These are phyloP conservation scores for Fregata magnificens DNA, from an alignment of 2,113 vertebrate species.

Conservation along the genomic window DNA sequence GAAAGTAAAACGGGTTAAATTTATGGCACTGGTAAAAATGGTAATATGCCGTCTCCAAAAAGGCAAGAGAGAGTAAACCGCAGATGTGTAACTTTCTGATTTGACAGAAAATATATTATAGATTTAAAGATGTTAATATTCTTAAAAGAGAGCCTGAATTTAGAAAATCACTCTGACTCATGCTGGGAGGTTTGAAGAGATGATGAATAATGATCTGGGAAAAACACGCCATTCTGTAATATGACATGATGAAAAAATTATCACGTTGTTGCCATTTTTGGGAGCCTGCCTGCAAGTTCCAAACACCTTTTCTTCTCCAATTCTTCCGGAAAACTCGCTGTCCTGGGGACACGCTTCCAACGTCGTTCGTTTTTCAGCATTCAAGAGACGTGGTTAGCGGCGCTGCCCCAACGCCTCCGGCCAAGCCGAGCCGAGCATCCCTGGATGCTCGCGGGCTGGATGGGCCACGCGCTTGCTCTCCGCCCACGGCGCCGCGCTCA, in stretches of 20 bases:
- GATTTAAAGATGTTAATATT: not conserved
- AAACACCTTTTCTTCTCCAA: not conserved
- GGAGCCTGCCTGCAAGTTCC: not conserved
- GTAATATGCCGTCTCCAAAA: not conserved
- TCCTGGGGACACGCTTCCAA: not conserved
- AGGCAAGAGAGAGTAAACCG: not conserved
- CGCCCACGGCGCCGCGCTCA: fast-evolving
- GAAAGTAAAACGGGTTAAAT: not conserved
- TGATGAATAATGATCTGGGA: not conserved
- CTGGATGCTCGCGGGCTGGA: not conserved
- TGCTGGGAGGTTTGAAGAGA: not conserved
- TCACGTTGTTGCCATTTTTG: not conserved
- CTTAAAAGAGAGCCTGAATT: not conserved
- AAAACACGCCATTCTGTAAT: not conserved
- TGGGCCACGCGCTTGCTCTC: not conserved
- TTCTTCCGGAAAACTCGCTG: not conserved
- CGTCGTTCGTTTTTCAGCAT: too few relatives aligned
- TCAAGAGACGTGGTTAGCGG: fast-evolving
- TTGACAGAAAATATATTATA: not conserved
- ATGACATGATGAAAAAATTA: not conserved
- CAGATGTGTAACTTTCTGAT: not conserved
- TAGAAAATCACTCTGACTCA: not conserved
- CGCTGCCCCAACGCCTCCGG: not conserved
- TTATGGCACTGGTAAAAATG: not conserved
- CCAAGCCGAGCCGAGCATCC: not conserved